These are phyloP conservation scores for Diaperis boleti DNA, from an alignment of 2,888 invertebrate genomes.

Conservation along the genomic window DNA sequence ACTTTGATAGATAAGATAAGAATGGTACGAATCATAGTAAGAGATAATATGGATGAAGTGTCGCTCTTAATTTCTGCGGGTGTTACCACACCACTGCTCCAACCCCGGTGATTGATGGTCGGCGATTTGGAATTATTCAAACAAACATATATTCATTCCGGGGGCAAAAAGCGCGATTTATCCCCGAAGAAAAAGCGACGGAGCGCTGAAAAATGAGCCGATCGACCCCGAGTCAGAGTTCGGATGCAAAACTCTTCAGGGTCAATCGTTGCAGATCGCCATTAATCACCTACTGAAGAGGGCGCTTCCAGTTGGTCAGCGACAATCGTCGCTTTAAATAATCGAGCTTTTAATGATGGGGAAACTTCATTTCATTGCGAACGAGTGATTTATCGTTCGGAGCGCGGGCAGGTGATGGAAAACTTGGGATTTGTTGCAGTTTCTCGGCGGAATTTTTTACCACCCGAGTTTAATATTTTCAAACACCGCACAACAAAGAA, in stretches of 20 bases:
- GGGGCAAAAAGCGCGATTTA: constrained; percentile 45
- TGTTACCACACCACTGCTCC: no score
- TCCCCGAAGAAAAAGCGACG: constrained; percentile 45
- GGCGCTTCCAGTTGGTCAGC: constrained; percentile 27
- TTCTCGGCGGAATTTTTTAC: constrained; percentile 11
- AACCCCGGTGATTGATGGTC: constrained; percentile 22
- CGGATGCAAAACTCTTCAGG: constrained; percentile 55
- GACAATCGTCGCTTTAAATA: constrained; percentile 21
- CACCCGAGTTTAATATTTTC: constrained; percentile 3
- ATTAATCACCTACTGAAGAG: constrained; percentile 51
- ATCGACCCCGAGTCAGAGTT: constrained; percentile 53
- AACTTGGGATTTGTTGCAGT: neutral
- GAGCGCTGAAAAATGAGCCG: constrained; percentile 52
- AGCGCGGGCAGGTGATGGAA: neutral
- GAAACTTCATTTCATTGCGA: constrained; percentile 21
- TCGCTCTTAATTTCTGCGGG: no score
- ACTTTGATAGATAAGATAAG: no score
- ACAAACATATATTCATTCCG: constrained; percentile 40
- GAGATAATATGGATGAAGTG: no score
- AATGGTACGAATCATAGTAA: no score
- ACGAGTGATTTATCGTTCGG: constrained; percentile 8
- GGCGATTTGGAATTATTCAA: constrained; percentile 42
- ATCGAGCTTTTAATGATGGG: constrained; percentile 22
- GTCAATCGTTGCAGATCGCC: constrained; percentile 52
- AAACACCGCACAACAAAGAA: constrained; percentile 22